Percentiles rank a stretch among this genome's conserved stretches.
These are phyloP conservation scores for Oreohelix idahoensis DNA, from an alignment of 1,140 invertebrate genomes.

Conservation along the genomic window DNA sequence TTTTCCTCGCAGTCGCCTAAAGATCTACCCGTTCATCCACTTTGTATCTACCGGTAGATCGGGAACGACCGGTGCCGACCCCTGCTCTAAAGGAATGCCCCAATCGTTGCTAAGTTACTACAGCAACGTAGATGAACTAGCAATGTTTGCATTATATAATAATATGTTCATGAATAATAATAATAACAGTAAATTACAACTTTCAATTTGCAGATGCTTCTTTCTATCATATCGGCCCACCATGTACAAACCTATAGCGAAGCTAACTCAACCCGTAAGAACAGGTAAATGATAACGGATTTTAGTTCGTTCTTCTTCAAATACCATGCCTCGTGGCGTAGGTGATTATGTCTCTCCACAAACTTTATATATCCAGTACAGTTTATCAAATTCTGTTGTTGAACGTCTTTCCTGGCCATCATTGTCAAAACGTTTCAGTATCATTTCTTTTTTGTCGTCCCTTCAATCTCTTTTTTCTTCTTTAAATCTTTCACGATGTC, in stretches of 20 bases:
- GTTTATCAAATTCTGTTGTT: too few species aligned
- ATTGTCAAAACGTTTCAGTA: neutral
- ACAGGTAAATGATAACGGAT: neutral
- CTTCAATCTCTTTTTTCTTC: too few species aligned
- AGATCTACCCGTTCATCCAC: neutral
- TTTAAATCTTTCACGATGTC: too few species aligned
- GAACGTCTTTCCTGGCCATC: neutral
- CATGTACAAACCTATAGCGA: neutral
- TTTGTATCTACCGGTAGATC: neutral
- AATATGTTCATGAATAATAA: neutral
- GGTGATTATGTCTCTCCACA: too few species aligned
- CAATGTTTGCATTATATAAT: neutral
- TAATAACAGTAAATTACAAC: neutral
- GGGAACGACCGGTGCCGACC: neutral
- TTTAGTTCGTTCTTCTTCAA: neutral
- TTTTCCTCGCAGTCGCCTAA: too few species aligned
- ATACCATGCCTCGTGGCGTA: too few species aligned
- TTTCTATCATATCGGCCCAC: neutral
- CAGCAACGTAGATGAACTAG: neutral
- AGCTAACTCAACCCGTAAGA: neutral
- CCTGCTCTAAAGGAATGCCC: neutral
- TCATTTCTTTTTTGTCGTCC: too few species aligned
- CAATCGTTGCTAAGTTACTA: neutral
- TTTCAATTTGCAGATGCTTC: neutral
- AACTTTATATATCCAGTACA: too few species aligned